Base-by-base conservation (phyloP, 2,113 vertebrate genomes). In the Calidris pugnax region DNA sequence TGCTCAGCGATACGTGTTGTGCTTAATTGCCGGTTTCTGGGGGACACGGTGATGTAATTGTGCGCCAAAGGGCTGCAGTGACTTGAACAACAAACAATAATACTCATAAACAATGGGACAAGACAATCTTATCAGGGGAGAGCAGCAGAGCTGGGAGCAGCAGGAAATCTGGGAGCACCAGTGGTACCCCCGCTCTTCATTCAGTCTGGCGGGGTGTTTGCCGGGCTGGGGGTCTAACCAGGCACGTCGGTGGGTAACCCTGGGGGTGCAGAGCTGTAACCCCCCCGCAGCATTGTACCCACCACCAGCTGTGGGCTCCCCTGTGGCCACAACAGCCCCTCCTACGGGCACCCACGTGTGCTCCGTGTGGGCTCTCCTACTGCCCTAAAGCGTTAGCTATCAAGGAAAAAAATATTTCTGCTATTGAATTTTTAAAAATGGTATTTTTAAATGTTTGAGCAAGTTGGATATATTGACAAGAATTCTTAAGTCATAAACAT, bases 1-100 rank as follows among this genome's bases (percentile, higher is more conserved):
- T 0, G 2, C 66, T 8, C 1, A 4, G 39, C 0, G 0, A 12
- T 11, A 0, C 2, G 1, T 1, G 0, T 3, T 24, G 47, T 10
- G 60, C 64, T 45, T 64, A 19, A 9, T 1, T 37, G 69, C 37
- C 35, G 2, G 18, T 4, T 53, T 35, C 75, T 39, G 48, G 33
- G 41, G 50, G 20, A 28, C 3, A 10, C 2, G 1, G 35, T 4
- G n/a, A 75, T 67, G 66, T 22, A 27, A 43, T 5, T 0, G 0
- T 9, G 41, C 2, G 3, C 55, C 35, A 6, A 41, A 56, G 57
- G 71, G n/a, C 27, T 76, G 60, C 39, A 4, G 13, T 17, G 79
- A 13, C 7, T 48, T 23, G 16, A 14, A 13, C 60, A 45, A 4
- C 62, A 22, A 19, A 26, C 3, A 12, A 3, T 28, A 74, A 4